Conservation (phyloP, 2,888 invertebrate genomes). For the Agrotis segetum region DNA sequence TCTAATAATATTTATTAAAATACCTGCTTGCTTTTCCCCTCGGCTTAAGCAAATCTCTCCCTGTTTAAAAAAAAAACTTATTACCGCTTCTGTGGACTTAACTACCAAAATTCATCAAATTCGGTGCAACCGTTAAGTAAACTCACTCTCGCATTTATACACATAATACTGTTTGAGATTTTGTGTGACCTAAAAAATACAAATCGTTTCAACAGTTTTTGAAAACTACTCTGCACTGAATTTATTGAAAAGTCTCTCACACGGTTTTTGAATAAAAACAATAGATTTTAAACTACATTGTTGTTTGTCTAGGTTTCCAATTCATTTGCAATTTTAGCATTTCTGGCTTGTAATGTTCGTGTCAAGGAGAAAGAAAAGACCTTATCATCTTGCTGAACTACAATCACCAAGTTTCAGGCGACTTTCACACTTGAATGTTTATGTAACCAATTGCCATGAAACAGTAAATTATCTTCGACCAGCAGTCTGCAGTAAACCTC, state of each 20-base stretch:
- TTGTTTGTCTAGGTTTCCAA: neutral
- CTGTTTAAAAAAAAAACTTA: no score
- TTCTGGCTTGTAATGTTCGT: neutral
- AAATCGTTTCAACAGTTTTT: neutral
- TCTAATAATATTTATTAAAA: neutral
- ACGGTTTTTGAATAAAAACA: neutral
- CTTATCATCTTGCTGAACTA: neutral
- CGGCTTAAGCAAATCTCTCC: no score
- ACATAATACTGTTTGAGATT: no score
- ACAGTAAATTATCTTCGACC: constrained; percentile 1
- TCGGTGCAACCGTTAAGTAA: no score
- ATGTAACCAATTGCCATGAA: neutral
- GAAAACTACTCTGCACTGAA: neutral
- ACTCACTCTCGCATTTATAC: no score
- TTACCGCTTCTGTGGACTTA: no score
- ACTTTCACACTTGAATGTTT: neutral
- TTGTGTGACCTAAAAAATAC: neutral
- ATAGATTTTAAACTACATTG: neutral
- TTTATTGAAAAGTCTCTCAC: neutral
- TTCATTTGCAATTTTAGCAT: neutral
- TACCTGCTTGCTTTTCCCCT: neutral
- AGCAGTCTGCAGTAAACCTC: neutral
- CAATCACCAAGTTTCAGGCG: neutral
- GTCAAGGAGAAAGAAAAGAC: neutral
- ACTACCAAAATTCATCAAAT: no score